These are phyloP conservation scores for Rhagophthalmus giganteus DNA, from an alignment of 2,888 invertebrate species.

Conservation along the genomic window DNA sequence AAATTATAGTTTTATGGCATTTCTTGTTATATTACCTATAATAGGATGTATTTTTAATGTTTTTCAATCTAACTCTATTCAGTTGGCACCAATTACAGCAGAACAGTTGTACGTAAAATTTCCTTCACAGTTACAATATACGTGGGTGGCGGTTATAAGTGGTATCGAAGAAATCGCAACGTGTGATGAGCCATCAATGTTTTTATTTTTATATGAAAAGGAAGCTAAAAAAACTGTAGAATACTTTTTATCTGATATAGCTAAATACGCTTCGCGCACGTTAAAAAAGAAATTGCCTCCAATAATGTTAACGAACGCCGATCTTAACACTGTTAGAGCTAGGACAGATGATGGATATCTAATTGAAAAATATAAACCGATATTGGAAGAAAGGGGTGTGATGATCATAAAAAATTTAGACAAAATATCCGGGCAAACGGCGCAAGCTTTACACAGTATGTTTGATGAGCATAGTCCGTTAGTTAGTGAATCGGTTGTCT, in stretches of 20 bases:
- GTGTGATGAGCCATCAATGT: constrained; percentile 48
- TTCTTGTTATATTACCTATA: no score
- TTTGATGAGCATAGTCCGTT: constrained; percentile 61
- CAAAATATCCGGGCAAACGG: constrained; percentile 48
- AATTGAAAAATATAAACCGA: constrained; percentile 39
- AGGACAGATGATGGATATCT: constrained; percentile 45
- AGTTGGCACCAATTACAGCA: constrained; percentile 8
- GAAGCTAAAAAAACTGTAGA: constrained; percentile 38
- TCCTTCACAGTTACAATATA: constrained; percentile 46
- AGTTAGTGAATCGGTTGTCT: constrained; percentile 51
- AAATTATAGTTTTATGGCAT: no score
- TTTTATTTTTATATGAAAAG: constrained; percentile 51
- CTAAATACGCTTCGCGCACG: constrained; percentile 43
- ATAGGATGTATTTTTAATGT: no score
- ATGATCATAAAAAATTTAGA: constrained; percentile 52
- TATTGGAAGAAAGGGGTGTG: constrained; percentile 42
- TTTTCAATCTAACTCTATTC: no score
- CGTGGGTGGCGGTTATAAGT: constrained; percentile 49
- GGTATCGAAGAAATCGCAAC: constrained; percentile 46
- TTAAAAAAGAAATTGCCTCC: constrained; percentile 40
- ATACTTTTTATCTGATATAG: constrained; percentile 46
- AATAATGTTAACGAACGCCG: constrained; percentile 40
- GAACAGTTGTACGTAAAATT: constrained; percentile 37
- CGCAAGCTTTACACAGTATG: constrained; percentile 61
- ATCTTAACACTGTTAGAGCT: constrained; percentile 43